Evolutionary conservation across 2,797 vertebrate genomes (phyloP).

Genomic region (Hylomyscus alleni): DNA sequence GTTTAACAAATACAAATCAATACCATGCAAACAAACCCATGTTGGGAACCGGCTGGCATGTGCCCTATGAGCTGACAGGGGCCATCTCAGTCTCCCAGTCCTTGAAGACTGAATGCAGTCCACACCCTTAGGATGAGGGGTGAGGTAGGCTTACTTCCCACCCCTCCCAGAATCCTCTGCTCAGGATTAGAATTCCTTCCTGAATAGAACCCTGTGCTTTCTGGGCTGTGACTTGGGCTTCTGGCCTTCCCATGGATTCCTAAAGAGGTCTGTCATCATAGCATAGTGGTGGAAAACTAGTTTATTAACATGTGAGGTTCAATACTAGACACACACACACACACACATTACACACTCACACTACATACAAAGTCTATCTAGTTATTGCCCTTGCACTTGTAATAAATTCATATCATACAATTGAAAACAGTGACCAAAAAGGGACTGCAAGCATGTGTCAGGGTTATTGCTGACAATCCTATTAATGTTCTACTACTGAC

Average conservation of each 20-base stretch:
- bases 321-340: background rate
- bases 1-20: background rate
- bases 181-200: background rate
- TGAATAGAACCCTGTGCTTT: background rate
- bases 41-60: accelerated
- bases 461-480: accelerated
- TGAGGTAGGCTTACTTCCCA: background rate
- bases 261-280: slow-evolving; percentile 57
- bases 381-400: background rate
- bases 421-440: background rate
- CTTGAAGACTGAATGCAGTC: no score
- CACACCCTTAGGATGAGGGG: background rate
- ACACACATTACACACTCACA: background rate
- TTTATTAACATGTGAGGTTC: background rate
- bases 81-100: no score
- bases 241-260: slow-evolving; percentile 93
- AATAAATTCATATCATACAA: background rate
- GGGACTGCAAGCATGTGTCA: background rate
- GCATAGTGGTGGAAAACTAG: background rate
- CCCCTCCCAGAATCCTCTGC: background rate
- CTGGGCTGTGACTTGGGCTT: background rate
- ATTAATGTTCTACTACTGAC: background rate
- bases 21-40: accelerated
- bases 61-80: accelerated
- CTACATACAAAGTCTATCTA: background rate